Evolutionary conservation across 2,888 invertebrate genomes (phyloP).

Genomic region (Dendrolimus houi): DNA sequence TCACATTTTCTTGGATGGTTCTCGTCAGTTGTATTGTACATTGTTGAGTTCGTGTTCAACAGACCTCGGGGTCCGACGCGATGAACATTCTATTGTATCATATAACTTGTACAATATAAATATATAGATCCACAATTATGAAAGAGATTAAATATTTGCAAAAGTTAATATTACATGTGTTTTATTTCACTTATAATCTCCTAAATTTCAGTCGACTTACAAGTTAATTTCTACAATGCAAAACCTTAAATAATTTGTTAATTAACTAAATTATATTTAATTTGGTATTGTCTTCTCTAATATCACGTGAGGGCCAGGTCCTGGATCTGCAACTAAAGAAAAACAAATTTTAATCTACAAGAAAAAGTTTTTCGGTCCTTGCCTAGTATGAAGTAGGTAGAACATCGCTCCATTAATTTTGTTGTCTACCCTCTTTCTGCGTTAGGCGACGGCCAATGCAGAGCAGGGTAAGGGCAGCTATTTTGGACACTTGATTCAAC

Average conservation of each 20-base stretch:
- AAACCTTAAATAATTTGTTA: slow-evolving; percentile 28
- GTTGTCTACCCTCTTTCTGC: too few species aligned
- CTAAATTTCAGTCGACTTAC: slow-evolving; percentile 38
- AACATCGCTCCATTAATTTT: too few species aligned
- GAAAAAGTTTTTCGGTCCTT: too few species aligned
- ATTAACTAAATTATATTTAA: slow-evolving; percentile 31
- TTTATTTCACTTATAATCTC: slow-evolving; percentile 37
- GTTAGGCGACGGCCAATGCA: too few species aligned
- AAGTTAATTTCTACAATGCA: slow-evolving; percentile 28
- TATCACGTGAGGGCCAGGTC: slow-evolving; percentile 77
- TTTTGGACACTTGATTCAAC: too few species aligned
- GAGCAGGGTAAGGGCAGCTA: too few species aligned
- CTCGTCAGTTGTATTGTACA: slow-evolving; percentile 49
- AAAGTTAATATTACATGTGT: slow-evolving; percentile 63
- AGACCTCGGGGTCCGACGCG: slow-evolving; percentile 2
- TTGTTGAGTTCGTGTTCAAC: slow-evolving; percentile 49
- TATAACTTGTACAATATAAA: slow-evolving; percentile 76
- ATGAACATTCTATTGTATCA: slow-evolving; percentile 58
- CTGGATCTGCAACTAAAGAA: slow-evolving; percentile 49
- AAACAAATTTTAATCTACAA: background rate
- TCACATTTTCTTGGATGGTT: slow-evolving; percentile 47
- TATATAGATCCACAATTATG: slow-evolving; percentile 78
- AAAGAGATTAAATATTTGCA: slow-evolving; percentile 78
- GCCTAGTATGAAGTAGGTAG: too few species aligned
- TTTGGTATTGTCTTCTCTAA: slow-evolving; percentile 41